Evolutionary conservation across 2,797 vertebrate genomes (phyloP).

Genomic region (Lepilemur septentrionalis): DNA sequence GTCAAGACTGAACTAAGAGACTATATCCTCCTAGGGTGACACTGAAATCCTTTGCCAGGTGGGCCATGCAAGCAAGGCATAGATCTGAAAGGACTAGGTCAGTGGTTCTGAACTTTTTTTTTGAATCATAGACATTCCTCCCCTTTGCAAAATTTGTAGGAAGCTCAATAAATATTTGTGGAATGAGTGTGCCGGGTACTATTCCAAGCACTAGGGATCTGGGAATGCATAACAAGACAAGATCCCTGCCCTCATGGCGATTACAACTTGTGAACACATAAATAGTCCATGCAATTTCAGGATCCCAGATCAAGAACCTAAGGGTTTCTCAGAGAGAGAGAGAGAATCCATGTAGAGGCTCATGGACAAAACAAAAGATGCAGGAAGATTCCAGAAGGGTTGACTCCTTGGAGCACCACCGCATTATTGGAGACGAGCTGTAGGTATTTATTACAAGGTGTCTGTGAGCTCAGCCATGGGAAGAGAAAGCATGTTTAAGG

Average conservation of each 20-base stretch:
- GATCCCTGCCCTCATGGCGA: neutral
- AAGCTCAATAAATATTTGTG: neutral
- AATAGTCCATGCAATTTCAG: neutral
- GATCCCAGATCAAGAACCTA: neutral
- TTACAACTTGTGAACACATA: too few species aligned
- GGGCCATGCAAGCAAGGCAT: rapidly evolving
- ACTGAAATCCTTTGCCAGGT: neutral
- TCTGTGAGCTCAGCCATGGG: neutral
- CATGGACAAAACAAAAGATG: neutral
- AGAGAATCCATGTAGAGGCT: neutral
- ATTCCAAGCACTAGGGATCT: neutral
- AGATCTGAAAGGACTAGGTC: neutral
- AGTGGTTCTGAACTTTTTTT: neutral
- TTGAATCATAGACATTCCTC: neutral
- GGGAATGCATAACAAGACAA: neutral
- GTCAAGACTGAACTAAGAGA: neutral
- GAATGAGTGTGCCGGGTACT: neutral
- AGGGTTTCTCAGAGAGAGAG: neutral
- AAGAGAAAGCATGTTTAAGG: neutral
- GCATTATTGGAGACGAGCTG: neutral
- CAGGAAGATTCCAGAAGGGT: neutral
- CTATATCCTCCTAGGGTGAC: neutral
- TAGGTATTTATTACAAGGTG: neutral
- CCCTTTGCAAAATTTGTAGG: neutral
- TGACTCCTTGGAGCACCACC: neutral